phyloP scores from a whole-genome alignment of 2,797 vertebrate genomes.

The Antennarius maculatus region DNA sequence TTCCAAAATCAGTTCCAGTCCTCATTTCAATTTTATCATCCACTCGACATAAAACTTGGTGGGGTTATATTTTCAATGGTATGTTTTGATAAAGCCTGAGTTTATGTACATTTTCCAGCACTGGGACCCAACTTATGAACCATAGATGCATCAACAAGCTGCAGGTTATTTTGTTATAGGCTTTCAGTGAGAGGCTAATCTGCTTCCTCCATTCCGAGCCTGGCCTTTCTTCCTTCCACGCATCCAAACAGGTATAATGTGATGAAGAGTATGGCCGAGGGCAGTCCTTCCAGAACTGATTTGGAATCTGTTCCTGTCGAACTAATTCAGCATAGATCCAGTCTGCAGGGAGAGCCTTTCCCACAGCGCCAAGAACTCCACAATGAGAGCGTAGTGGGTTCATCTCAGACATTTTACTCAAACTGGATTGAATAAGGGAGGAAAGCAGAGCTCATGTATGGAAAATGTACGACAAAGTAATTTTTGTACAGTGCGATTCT shows the following conservation, averaged over 20 bases:
- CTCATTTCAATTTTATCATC: not conserved
- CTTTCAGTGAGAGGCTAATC: slow-evolving; percentile 49
- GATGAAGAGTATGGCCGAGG: slow-evolving; percentile 46
- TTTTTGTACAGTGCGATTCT: slow-evolving; percentile 29
- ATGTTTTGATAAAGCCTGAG: slow-evolving; percentile 43
- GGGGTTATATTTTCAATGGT: no score
- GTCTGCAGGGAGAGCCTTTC: slow-evolving; percentile 32
- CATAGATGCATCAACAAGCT: slow-evolving; percentile 71
- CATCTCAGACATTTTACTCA: slow-evolving; percentile 36
- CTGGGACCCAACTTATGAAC: slow-evolving; percentile 68
- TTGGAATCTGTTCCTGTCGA: slow-evolving; percentile 50
- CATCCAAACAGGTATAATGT: slow-evolving; percentile 55
- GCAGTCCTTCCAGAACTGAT: slow-evolving; percentile 50
- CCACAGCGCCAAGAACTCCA: slow-evolving; percentile 30
- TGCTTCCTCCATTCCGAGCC: slow-evolving; percentile 52
- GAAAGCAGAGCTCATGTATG: slow-evolving; percentile 11
- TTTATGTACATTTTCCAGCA: slow-evolving; percentile 67
- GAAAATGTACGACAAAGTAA: not conserved
- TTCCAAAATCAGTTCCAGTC: slow-evolving; percentile 51
- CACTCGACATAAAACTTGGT: no score
- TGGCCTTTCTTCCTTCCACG: slow-evolving; percentile 56
- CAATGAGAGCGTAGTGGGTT: slow-evolving; percentile 19
- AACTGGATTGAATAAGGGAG: slow-evolving; percentile 24
- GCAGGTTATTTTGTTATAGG: slow-evolving; percentile 67
- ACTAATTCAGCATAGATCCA: slow-evolving; percentile 61